Base-by-base conservation (phyloP, 1,140 invertebrate species). In the Leptinotarsa defecta region DNA sequence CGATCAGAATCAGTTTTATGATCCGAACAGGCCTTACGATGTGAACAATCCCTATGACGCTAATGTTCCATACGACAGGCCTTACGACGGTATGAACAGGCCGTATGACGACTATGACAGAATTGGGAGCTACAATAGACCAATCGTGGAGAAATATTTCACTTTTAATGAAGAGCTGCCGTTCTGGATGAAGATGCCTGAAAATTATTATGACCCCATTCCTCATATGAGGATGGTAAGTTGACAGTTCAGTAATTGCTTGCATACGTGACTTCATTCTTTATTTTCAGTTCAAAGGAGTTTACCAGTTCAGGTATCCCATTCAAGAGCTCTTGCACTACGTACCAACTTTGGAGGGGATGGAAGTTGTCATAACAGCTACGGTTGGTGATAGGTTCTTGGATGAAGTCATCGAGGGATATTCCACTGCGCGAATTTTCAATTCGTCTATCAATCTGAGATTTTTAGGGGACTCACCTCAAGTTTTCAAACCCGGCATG, bases 401-500 rank as follows among this genome's bases (percentile, higher is more conserved):
- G 71, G 92, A 96, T 83, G 94, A 96, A 86, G 88, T 94, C 17
- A 91, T 95, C 13, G 91, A 94, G 79, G 97, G 96, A 0, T 96
- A 93, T 87, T 93, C 96, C 1, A 92, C 92, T 27, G 94, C 96
- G 0, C 88, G 95, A 71, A 92, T 98, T 43, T 97, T 92, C 83
- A 96, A 95, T 84, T 95, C 94, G 0, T 93, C 92, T 4, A 87
- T 97, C 13, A 89, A 91, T 73, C 88, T 98, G 0, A 87, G 91
- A 52, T 97, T 98, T 85, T 87, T 98, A 0, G 97, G 97, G 1
- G 95, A 94, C 27, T 91, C 91, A 0, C 94, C 96, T 4, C 94
- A 98, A 86, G 92, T 98, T 13, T 98, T 98, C 86, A 98, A 98
- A 85, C 96, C 97, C 0, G 88, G 93, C 2, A 97, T 98, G 94